These are phyloP conservation scores for Phainopepla nitens DNA, from an alignment of 2,113 vertebrate genomes.

Conservation along the genomic window DNA sequence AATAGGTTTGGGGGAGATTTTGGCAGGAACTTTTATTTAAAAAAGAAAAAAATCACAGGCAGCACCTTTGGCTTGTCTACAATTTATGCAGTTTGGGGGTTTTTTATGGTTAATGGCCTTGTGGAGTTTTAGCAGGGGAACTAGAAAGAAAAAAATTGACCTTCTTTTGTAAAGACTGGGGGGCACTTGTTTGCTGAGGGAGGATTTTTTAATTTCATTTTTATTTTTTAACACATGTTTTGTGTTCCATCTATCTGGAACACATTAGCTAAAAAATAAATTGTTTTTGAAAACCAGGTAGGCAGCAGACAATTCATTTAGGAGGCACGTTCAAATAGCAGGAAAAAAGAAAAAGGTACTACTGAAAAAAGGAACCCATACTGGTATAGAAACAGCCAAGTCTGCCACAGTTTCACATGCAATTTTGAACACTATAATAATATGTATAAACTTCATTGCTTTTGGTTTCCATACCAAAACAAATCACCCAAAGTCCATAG, in stretches of 20 bases:
- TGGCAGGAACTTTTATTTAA: neutral
- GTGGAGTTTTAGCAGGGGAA: neutral
- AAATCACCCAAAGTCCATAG: neutral
- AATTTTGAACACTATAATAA: neutral
- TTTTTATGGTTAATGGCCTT: neutral
- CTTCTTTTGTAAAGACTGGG: neutral
- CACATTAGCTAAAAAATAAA: constrained; percentile 73
- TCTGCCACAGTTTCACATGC: neutral
- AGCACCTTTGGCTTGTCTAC: neutral
- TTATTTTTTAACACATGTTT: neutral
- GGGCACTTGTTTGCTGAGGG: neutral
- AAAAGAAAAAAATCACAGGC: neutral
- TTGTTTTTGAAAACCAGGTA: constrained; percentile 75
- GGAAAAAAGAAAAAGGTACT: neutral
- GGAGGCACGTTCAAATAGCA: neutral
- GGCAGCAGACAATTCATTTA: neutral
- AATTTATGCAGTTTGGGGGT: neutral
- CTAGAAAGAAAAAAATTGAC: neutral
- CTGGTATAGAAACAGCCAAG: neutral
- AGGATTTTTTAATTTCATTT: neutral
- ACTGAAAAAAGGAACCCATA: neutral
- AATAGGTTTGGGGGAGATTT: neutral
- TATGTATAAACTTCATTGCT: neutral
- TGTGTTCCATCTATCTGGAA: constrained; percentile 73
- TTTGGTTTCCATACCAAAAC: neutral